phyloP scores from a whole-genome alignment of 2,888 invertebrate species.

The Brachyptera putata region DNA sequence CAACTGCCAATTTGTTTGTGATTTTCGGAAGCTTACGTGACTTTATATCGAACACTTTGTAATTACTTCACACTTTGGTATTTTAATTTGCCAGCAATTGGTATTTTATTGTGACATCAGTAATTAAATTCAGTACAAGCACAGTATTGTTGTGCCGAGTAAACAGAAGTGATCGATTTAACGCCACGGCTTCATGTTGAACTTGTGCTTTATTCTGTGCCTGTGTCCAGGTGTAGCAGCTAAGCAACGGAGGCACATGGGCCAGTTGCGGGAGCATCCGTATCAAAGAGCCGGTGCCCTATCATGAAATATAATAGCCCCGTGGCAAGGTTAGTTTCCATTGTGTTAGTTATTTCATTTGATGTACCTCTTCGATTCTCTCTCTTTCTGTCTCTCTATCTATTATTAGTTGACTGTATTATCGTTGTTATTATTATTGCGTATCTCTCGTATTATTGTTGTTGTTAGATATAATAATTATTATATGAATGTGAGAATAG shows the following conservation, averaged over 20 bases:
- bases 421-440: constrained; percentile 18
- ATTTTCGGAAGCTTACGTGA: no score
- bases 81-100: no score
- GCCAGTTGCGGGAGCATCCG: constrained; percentile 93
- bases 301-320: constrained; percentile 51
- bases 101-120: constrained; percentile 7
- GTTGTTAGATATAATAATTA: constrained; percentile 16
- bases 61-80: no score
- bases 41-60: no score
- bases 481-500: constrained; percentile 18
- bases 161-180: no score
- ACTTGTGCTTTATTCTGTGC: constrained; percentile 31
- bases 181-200: not conserved
- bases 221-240: constrained; percentile 74
- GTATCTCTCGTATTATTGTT: constrained; percentile 19
- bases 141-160: no score
- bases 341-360: constrained; percentile 21
- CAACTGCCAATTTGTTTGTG: not conserved
- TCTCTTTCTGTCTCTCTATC: constrained; percentile 30
- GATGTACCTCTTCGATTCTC: constrained; percentile 26
- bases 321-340: constrained; percentile 46
- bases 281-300: constrained; percentile 93
- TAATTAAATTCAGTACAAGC: no score
- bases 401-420: constrained; percentile 21
- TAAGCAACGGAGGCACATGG: constrained; percentile 75